These are phyloP conservation scores for Ptychadena robeensis DNA, from an alignment of 2,797 vertebrate species.

Conservation along the genomic window DNA sequence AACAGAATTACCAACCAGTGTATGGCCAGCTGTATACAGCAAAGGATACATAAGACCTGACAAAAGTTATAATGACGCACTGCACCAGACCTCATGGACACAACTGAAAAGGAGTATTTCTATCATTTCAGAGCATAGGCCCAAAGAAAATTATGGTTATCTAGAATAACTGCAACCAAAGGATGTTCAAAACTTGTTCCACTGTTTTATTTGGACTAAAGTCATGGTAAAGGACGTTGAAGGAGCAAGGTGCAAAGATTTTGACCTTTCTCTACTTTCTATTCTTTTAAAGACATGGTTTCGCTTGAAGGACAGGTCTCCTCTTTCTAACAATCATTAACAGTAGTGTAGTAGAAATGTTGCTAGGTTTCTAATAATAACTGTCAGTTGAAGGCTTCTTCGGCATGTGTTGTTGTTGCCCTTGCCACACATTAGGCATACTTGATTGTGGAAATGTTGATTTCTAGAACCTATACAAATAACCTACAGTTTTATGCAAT, in stretches of 20 bases:
- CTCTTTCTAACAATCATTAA: constrained; percentile 10
- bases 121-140: too few species aligned
- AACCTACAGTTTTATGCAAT: not conserved
- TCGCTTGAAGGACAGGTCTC: not conserved
- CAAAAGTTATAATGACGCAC: too few species aligned
- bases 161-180: too few species aligned
- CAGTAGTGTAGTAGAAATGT: not conserved
- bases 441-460: not conserved
- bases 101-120: too few species aligned
- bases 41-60: too few species aligned
- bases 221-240: not conserved
- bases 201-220: not conserved
- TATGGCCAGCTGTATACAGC: too few species aligned
- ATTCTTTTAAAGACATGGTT: not conserved
- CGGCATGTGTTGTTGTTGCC: not conserved
- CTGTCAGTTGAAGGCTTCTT: not conserved
- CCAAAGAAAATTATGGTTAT: too few species aligned
- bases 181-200: too few species aligned
- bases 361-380: not conserved
- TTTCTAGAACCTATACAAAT: not conserved
- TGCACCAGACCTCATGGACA: too few species aligned
- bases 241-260: not conserved
- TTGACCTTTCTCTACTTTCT: too few species aligned
- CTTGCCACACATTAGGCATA: too few species aligned
- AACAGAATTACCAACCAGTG: too few species aligned